phyloP scores from a whole-genome alignment of 2,797 vertebrate genomes.

The Cetoscarus ocellatus region DNA sequence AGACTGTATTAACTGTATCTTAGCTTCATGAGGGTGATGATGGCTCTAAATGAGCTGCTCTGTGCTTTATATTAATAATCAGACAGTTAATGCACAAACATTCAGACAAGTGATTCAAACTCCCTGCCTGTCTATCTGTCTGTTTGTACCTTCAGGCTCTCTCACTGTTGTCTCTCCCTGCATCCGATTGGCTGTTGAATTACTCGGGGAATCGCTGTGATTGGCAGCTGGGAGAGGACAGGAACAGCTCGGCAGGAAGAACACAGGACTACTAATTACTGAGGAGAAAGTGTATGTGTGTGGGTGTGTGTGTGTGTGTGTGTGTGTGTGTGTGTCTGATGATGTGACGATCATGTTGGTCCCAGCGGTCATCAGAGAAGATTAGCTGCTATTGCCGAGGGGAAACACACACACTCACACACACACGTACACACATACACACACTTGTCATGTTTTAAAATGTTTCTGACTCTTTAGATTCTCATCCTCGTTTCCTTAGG shows the following conservation, averaged over 20 bases:
- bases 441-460: conserved; percentile 8
- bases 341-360: conserved; percentile 49
- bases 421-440: conserved; percentile 2
- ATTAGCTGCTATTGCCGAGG: conserved; percentile 39
- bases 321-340: conserved; percentile 29
- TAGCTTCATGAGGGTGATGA: no score
- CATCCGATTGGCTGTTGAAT: conserved; percentile 52
- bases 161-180: conserved; percentile 9
- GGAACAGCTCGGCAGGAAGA: conserved; percentile 57
- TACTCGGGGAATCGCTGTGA: conserved; percentile 48
- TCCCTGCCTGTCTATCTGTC: neutral
- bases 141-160: conserved; percentile 41
- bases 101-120: no score
- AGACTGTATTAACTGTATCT: no score
- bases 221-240: conserved; percentile 59
- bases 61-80: no score
- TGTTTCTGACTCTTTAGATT: conserved; percentile 20
- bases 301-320: conserved; percentile 13
- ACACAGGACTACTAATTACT: conserved; percentile 66
- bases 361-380: conserved; percentile 61
- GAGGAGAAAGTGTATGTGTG: conserved; percentile 19
- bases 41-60: no score
- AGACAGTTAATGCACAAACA: no score
- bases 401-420: conserved; percentile 19
- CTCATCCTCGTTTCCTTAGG: neutral